phyloP scores from a whole-genome alignment of 2,113 vertebrate species.

The Synodontis membranacea region DNA sequence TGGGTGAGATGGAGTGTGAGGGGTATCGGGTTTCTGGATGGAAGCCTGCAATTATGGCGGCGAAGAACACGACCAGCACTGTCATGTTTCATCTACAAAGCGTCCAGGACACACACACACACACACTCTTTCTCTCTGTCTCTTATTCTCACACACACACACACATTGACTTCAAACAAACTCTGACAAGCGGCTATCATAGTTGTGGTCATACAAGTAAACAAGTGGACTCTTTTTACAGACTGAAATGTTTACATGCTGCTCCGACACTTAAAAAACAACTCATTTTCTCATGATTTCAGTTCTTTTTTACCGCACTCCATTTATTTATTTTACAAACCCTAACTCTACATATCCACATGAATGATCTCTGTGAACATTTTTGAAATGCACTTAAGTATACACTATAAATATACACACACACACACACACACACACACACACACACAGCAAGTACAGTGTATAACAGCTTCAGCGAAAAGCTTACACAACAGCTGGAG shows the following conservation, averaged over 20 bases:
- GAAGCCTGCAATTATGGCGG: conserved; percentile 31
- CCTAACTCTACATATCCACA: background rate
- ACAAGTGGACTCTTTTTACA: background rate
- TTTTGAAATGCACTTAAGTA: background rate
- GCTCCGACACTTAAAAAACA: background rate
- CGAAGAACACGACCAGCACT: conserved; percentile 11
- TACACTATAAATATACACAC: background rate
- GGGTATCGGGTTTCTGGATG: conserved; percentile 31
- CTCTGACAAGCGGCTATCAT: background rate
- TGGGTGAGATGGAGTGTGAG: conserved; percentile 10
- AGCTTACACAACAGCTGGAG: background rate
- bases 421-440: background rate
- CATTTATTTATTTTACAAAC: background rate
- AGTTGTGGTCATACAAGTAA: background rate
- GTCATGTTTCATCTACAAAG: conserved; percentile 49
- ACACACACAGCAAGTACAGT: background rate
- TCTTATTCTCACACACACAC: background rate
- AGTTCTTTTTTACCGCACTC: background rate
- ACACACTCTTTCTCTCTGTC: background rate
- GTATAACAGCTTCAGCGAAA: background rate
- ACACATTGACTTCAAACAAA: conserved; percentile 18
- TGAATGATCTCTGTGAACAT: background rate
- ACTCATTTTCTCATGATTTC: background rate
- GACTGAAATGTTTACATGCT: background rate
- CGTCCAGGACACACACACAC: conserved; percentile 30